A percentile compares a stretch with the other conserved stretches of the same genome.
Evolutionary conservation across 2,113 vertebrate genomes (phyloP).

Genomic region (Gymnorhina tibicen): DNA sequence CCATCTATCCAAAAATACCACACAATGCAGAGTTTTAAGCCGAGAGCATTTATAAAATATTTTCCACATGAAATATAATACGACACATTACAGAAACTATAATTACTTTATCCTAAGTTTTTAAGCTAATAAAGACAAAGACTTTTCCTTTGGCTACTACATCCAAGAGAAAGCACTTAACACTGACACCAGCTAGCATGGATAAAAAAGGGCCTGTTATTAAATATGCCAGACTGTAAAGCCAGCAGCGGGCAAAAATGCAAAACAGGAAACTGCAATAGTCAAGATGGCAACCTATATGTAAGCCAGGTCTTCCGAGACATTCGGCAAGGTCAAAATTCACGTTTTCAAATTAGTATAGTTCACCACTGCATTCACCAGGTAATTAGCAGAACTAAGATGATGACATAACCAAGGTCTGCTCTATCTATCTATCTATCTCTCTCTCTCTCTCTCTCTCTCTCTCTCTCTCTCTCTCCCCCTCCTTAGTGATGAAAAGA

Average conservation of each 20-base stretch:
- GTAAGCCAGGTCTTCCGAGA: not conserved
- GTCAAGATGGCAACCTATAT: not conserved
- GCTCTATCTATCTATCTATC: not conserved
- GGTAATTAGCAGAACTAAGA: not conserved
- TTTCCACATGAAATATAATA: not conserved
- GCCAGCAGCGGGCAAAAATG: not conserved
- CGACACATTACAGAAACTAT: not conserved
- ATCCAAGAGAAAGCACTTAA: slow-evolving; percentile 22
- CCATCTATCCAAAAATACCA: not conserved
- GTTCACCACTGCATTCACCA: not conserved
- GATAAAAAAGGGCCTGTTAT: slow-evolving; percentile 26
- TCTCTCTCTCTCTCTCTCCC: not conserved
- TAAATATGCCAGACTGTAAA: slow-evolving; percentile 20
- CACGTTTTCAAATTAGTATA: not conserved
- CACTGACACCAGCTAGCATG: not conserved
- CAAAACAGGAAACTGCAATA: not conserved
- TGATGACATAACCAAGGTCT: not conserved
- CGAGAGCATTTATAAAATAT: not conserved
- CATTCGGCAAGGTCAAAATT: not conserved
- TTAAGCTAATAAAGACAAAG: slow-evolving; percentile 22
- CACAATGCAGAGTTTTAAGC: not conserved
- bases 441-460: not conserved
- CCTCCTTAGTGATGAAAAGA: not conserved
- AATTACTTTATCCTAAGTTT: not conserved
- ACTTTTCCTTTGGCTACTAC: not conserved